phyloP scores from a whole-genome alignment of 2,888 invertebrate species.

The Belgica antarctica region DNA sequence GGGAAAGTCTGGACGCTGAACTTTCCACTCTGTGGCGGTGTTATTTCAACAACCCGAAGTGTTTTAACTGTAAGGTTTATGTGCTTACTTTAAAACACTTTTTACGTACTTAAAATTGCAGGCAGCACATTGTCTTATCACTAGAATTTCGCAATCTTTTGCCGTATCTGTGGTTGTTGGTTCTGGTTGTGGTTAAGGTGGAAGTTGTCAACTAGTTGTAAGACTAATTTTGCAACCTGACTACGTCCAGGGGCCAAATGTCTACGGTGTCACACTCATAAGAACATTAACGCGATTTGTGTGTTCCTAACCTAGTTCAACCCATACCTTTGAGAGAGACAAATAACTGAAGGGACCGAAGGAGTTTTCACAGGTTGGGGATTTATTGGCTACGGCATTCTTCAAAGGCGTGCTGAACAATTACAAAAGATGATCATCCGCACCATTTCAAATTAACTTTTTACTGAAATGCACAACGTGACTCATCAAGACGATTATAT shows the following conservation, averaged over 20 bases:
- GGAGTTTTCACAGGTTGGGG: constrained; percentile 28
- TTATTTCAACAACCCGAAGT: not conserved
- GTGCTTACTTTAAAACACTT: not conserved
- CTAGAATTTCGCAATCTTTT: not conserved
- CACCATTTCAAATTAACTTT: constrained; percentile 27
- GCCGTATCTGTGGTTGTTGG: not conserved
- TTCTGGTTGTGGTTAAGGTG: not conserved
- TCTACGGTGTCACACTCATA: constrained; percentile 20
- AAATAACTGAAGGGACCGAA: not conserved
- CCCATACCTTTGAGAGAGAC: not conserved
- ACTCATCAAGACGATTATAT: constrained; percentile 3
- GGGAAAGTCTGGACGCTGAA: not conserved
- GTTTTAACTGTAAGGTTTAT: constrained; percentile 14
- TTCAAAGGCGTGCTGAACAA: not conserved
- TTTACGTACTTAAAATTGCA: not conserved
- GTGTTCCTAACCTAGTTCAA: no score
- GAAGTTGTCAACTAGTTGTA: not conserved
- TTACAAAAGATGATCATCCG: constrained; percentile 12
- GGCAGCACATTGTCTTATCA: constrained; percentile 28
- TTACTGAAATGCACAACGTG: constrained; percentile 4
- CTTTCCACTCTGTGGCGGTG: constrained; percentile 16
- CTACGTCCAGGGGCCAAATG: constrained; percentile 13
- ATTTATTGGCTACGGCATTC: constrained; percentile 13
- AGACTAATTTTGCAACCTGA: constrained; percentile 9
- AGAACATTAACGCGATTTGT: not conserved